Base-by-base conservation (phyloP, 2,888 invertebrate genomes). In the Serripes groenlandicus region DNA sequence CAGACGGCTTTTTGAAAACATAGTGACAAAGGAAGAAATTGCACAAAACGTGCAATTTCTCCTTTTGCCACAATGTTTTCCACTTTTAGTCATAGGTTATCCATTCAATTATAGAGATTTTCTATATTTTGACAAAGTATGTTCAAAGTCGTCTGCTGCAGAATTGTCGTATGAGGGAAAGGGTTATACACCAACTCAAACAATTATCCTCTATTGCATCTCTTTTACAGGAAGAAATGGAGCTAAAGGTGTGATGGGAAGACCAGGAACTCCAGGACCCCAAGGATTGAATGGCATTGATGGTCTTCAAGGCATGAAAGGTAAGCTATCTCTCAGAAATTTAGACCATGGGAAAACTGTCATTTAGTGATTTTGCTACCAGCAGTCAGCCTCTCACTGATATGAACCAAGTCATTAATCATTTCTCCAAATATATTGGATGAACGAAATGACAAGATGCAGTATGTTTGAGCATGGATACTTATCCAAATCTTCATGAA, bases 181-280 rank as follows among this genome's bases (percentile, higher is more conserved):
- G 49, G 21, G 49, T 49, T 49, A 49, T 21, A 49, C 49, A 49
- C 21, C 2, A 49, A 49, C 15, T 49, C 2, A 49, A 15, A 3
- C 15, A 49, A 3, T 1, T 49, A 21, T 49, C 49, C 49, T 49
- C 7, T 49, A 49, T 21, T 60, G 60, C 34, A 58, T 58, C 23
- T 58, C 28, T 52, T 34, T 26, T 68, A n/a, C 66, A 85, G 91
- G 91, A n/a, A 28, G 78, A 0, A 88, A 88, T 60, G 90, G 90
- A 30, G 74, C 54, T n/a, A 69, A 75, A 30, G 90, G 89, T 56
- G 73, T 75, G 21, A 73, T 72, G 69, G 91, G 91, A 3, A 84
- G 78, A 11, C 80, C 77, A 42, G 91, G 91, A 49, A 58, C 75
- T 23, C 83, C 83, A 18, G 88, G 86, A 9, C 58, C 69, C 0